These are phyloP conservation scores for Chrysochloris asiatica DNA, from an alignment of 2,113 vertebrate species.

Conservation along the genomic window DNA sequence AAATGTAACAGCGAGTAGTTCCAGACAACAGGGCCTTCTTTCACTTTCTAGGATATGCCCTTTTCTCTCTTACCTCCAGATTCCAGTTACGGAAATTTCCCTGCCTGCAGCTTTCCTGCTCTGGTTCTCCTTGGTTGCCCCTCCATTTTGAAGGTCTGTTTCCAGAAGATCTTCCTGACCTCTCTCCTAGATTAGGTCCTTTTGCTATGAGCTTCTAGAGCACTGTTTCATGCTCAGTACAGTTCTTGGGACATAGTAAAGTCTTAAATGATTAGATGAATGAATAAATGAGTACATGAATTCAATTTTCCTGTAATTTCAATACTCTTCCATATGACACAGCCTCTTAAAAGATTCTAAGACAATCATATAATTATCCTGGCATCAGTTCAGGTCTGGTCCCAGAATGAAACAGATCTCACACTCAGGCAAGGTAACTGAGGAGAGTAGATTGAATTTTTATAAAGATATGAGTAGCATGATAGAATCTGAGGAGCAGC, in stretches of 20 bases:
- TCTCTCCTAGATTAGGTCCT: neutral
- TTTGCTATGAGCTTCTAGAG: neutral
- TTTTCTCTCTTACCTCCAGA: neutral
- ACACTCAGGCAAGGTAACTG: neutral
- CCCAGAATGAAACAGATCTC: constrained; percentile 7
- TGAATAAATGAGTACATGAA: neutral
- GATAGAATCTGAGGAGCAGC: neutral
- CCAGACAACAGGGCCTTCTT: neutral
- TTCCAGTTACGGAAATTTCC: neutral
- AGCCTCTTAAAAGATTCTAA: constrained; percentile 44
- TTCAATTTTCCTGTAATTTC: neutral
- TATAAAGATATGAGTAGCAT: neutral
- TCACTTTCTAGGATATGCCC: neutral
- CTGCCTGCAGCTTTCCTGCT: neutral
- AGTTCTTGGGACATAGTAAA: neutral
- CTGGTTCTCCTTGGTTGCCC: neutral
- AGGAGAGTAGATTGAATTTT: neutral
- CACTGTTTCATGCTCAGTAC: neutral
- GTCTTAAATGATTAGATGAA: neutral
- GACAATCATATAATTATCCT: constrained; percentile 21
- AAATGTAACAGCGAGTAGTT: neutral
- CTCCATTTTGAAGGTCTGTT: neutral
- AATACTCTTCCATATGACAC: neutral
- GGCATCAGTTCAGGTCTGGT: neutral
- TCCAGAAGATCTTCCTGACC: neutral